Evolutionary conservation across 2,797 vertebrate species (phyloP), one percentile per base, ranked within the genome.

Genomic region (Strix occidentalis): DNA sequence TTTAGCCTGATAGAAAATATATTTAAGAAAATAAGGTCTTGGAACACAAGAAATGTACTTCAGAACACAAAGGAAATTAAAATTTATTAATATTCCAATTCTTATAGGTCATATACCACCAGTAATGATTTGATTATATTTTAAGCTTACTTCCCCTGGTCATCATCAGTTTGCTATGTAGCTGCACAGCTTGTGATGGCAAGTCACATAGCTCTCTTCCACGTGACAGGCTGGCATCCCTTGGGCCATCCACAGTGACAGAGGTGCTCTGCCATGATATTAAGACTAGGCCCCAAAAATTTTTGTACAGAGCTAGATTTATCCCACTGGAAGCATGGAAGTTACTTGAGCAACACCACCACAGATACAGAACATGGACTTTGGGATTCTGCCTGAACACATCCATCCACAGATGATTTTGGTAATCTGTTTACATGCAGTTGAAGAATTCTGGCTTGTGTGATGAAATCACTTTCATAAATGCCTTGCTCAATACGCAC

Each of bases 41-140:
- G n/a, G 7, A 77, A 77, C 13, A 50, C 15, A 64, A 87, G n/a
- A 75, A 78, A 46, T 13, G 10, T 12, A 57, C 31, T 80, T 80
- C 45, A 80, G 35, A 61, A 79, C n/a, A 84, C 48, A 88, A 82
- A 84, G 58, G 50, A 94, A 87, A 92, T 81, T 23, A 74, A 91
- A 93, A 77, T 26, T 8, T 7, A 85, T 81, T 56, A 86, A 50
- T 93, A 86, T 69, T 75, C 64, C 4, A 1, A 65, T 64, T 85
- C 75, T 69, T 89, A 33, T 26, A 54, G 43, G 68, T 91, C 81
- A 68, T 35, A 54, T 26, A 80, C 33, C 31, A 21, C 57, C 54
- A 74, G 72, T 26, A 54, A 72, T 81, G 87, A 51, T 92, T 90
- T 92, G 83, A 54, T 86, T 97, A n/a, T 88, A 90, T 94, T 97